These are phyloP conservation scores for Isoperla grammatica DNA, from an alignment of 2,888 invertebrate species.

Conservation along the genomic window DNA sequence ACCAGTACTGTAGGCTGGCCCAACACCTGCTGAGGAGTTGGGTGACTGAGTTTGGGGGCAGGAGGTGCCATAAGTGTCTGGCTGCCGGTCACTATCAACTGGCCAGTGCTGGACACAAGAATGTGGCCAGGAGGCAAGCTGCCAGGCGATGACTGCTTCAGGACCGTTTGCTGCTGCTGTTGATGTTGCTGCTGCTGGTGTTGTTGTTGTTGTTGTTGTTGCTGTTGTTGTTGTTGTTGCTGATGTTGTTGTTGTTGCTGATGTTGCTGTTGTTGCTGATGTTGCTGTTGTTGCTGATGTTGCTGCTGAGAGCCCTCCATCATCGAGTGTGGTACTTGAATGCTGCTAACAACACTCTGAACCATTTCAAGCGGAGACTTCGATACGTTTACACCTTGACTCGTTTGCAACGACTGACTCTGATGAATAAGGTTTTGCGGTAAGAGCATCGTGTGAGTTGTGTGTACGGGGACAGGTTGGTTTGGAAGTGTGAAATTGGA, in stretches of 20 bases:
- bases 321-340: conserved; percentile 51
- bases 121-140: conserved; percentile 60
- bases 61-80: conserved; percentile 38
- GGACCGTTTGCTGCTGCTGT: conserved; percentile 8
- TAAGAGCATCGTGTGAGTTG: conserved; percentile 18
- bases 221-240: conserved; percentile 46
- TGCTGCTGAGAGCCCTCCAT: conserved; percentile 23
- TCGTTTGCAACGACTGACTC: neutral
- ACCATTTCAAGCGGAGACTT: conserved; percentile 72
- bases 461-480: conserved; percentile 13
- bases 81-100: conserved; percentile 58
- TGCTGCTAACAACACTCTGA: conserved; percentile 66
- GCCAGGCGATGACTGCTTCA: conserved; percentile 20
- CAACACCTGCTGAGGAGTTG: conserved; percentile 61
- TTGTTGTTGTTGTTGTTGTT: conserved; percentile 51
- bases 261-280: conserved; percentile 13
- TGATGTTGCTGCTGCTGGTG: conserved; percentile 30
- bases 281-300: conserved; percentile 17
- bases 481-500: conserved; percentile 42
- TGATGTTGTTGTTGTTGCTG: conserved; percentile 49
- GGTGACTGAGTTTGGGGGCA: conserved; percentile 42
- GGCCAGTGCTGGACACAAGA: conserved; percentile 69
- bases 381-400: conserved; percentile 37
- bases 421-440: conserved; percentile 27
- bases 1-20: conserved; percentile 67